Evolutionary conservation across 2,797 vertebrate species (phyloP).

Genomic region (Myotis myotis): DNA sequence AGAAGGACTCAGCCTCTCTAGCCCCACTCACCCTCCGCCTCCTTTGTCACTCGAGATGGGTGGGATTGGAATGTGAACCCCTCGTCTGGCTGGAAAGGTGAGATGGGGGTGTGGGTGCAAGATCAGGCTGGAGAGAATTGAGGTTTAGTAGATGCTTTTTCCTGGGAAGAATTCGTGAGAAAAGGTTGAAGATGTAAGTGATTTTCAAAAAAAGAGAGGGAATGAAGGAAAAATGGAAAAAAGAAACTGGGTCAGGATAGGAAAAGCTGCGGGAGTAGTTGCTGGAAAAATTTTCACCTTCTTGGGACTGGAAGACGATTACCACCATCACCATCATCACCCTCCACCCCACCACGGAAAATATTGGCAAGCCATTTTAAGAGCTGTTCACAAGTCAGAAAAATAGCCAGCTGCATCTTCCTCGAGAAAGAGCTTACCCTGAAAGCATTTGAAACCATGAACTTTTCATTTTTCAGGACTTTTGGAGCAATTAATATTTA

Average conservation of each 20-base stretch:
- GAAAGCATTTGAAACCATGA: slow-evolving; percentile 2
- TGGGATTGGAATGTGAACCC: background rate
- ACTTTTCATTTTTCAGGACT: background rate
- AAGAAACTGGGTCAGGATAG: background rate
- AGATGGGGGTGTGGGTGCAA: background rate
- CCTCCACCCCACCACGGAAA: background rate
- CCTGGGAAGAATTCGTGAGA: background rate
- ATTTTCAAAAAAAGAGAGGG: background rate
- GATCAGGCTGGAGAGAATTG: background rate
- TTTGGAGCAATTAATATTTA: background rate
- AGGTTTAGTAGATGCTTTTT: background rate
- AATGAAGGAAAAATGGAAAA: background rate
- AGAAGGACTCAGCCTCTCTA: background rate
- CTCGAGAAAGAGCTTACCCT: background rate
- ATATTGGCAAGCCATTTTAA: background rate
- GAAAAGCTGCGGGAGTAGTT: background rate
- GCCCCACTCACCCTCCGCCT: accelerated
- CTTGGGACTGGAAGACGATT: background rate
- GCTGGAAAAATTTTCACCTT: slow-evolving; percentile 19
- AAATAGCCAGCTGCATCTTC: background rate
- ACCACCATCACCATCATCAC: accelerated
- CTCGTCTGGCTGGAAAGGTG: background rate
- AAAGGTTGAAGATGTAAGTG: background rate
- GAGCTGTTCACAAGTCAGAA: background rate
- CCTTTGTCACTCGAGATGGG: background rate